phyloP scores from a whole-genome alignment of 2,888 invertebrate genomes.

The Synanthedon myopaeformis region DNA sequence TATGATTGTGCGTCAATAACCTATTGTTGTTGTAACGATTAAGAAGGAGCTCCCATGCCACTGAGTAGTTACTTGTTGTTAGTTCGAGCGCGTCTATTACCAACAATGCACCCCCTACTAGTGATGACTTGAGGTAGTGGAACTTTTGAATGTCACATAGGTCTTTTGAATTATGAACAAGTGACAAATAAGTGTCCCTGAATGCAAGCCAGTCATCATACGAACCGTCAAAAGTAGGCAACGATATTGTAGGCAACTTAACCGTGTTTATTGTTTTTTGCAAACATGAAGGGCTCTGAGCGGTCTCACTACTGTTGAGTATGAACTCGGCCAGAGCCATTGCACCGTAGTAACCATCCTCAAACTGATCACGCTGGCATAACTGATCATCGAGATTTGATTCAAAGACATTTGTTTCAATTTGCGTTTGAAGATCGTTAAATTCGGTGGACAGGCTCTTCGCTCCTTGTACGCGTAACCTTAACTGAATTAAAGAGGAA shows the following conservation, averaged over 20 bases:
- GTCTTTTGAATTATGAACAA: background rate
- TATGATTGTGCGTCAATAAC: background rate
- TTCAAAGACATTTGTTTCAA: too few species aligned
- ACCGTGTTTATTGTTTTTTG: background rate
- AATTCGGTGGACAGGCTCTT: too few species aligned
- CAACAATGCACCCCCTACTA: background rate
- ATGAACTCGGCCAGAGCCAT: too few species aligned
- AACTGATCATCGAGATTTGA: too few species aligned
- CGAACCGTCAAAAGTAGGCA: conserved; percentile 5
- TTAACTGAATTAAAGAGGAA: too few species aligned
- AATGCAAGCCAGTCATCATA: conserved; percentile 6
- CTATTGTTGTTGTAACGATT: background rate
- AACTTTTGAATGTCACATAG: background rate
- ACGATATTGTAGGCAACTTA: conserved; percentile 3
- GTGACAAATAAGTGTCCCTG: conserved; percentile 3
- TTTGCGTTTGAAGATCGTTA: too few species aligned
- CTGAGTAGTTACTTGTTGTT: background rate
- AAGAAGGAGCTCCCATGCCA: background rate
- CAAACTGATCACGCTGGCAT: too few species aligned
- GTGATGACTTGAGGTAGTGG: background rate
- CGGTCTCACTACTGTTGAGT: too few species aligned
- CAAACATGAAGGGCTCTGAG: too few species aligned
- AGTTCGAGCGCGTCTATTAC: background rate
- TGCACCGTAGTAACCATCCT: too few species aligned
- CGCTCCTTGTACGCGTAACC: too few species aligned